These are phyloP conservation scores for Strix uralensis DNA, from an alignment of 2,113 vertebrate species.

Conservation along the genomic window DNA sequence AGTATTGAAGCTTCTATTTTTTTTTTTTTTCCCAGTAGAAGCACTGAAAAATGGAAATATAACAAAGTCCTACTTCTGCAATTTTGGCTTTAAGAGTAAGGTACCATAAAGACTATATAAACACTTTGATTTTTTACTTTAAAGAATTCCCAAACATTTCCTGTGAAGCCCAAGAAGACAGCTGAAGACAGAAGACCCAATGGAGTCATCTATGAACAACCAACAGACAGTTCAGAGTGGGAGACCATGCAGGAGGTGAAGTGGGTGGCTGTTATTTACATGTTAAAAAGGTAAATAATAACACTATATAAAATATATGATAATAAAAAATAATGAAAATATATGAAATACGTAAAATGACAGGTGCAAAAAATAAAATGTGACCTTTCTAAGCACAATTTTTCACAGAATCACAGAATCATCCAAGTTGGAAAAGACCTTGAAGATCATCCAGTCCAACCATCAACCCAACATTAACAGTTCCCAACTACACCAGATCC, in stretches of 20 bases:
- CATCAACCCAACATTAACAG: too few species aligned
- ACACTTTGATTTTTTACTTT: background rate
- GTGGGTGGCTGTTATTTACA: background rate
- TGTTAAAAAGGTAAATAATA: background rate
- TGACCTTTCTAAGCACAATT: background rate
- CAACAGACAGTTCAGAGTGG: background rate
- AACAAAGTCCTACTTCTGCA: background rate
- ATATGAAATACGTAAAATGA: background rate
- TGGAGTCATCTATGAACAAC: background rate
- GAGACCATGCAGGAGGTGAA: background rate
- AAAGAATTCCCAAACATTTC: background rate
- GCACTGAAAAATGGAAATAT: background rate
- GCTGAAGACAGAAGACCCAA: background rate
- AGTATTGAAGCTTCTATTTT: background rate
- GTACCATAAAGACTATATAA: background rate
- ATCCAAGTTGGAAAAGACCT: too few species aligned
- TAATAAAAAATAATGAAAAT: background rate
- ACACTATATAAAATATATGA: background rate
- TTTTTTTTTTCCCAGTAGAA: background rate
- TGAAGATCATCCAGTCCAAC: too few species aligned
- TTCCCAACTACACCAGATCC: too few species aligned
- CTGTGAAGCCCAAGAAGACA: background rate
- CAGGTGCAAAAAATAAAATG: background rate
- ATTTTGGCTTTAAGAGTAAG: background rate
- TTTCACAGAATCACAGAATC: too few species aligned